A percentile compares a stretch with the other conserved stretches of the same genome.
phyloP scores from a whole-genome alignment of 2,888 invertebrate species.

The Bugulina stolonifera region DNA sequence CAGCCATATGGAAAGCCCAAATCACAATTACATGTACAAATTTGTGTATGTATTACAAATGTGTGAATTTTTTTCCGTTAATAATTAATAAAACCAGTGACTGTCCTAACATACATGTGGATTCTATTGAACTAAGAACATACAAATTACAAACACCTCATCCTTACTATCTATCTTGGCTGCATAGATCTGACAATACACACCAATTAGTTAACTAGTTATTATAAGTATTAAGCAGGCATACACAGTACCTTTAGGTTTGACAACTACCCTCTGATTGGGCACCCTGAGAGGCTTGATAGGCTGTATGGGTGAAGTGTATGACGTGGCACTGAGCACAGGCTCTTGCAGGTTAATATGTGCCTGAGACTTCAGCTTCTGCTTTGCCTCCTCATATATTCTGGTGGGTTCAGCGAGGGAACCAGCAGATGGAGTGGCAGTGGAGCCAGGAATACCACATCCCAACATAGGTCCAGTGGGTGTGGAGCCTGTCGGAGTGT shows the following conservation, averaged over 20 bases:
- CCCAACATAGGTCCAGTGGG: not conserved
- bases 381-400: slow-evolving; percentile 14
- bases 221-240: too few species aligned
- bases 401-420: not conserved
- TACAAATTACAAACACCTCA: too few species aligned
- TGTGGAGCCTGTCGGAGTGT: not conserved
- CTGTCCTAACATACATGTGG: too few species aligned
- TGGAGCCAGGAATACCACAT: not conserved
- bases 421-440: not conserved
- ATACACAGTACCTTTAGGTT: not conserved
- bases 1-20: too few species aligned
- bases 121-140: too few species aligned
- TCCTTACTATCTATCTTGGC: too few species aligned
- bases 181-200: too few species aligned
- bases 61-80: too few species aligned
- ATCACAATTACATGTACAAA: too few species aligned
- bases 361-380: not conserved
- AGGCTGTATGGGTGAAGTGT: not conserved
- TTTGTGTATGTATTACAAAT: too few species aligned
- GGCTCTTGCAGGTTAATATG: not conserved
- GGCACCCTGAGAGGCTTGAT: not conserved
- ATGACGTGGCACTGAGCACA: not conserved
- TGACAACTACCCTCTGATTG: not conserved
- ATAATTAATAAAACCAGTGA: too few species aligned
- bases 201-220: too few species aligned